Conservation (phyloP, 1,140 invertebrate genomes). For the Oppia nitens region DNA sequence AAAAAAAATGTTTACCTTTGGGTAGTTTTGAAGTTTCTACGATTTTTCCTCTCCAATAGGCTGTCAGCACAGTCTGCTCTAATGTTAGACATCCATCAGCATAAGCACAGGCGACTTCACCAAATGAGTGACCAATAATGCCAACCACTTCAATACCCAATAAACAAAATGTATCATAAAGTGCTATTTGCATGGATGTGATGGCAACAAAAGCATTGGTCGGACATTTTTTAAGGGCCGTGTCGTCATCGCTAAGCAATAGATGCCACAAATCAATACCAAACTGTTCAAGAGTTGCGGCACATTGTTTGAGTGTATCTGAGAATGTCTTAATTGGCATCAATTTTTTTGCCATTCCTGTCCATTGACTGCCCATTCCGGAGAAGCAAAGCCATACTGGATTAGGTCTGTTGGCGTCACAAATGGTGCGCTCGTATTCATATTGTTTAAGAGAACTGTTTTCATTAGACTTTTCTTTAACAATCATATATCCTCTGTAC, state of each 20-base stretch:
- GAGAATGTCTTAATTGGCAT: slow-evolving; percentile 60
- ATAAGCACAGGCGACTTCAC: slow-evolving; percentile 37
- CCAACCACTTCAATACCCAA: slow-evolving; percentile 35
- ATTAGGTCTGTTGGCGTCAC: neutral
- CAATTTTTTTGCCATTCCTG: slow-evolving; percentile 70
- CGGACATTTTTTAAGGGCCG: slow-evolving; percentile 56
- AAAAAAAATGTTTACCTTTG: neutral
- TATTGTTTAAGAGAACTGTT: neutral
- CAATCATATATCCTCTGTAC: slow-evolving; percentile 12
- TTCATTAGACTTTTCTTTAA: slow-evolving; percentile 1
- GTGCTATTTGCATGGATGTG: slow-evolving; percentile 49
- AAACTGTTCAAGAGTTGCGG: slow-evolving; percentile 50
- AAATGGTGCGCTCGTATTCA: neutral
- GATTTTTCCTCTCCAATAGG: slow-evolving; percentile 31
- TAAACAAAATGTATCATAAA: slow-evolving; percentile 30
- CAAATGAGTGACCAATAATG: slow-evolving; percentile 38
- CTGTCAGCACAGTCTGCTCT: slow-evolving; percentile 35
- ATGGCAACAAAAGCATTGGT: slow-evolving; percentile 78
- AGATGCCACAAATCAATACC: slow-evolving; percentile 64
- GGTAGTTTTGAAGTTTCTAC: slow-evolving; percentile 1
- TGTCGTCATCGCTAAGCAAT: slow-evolving; percentile 55
- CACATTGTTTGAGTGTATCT: slow-evolving; percentile 50
- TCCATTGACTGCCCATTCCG: slow-evolving; percentile 93
- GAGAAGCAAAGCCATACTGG: slow-evolving; percentile 54
- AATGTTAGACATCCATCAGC: slow-evolving; percentile 37